These are phyloP conservation scores for Alviniconcha marisindica DNA, from an alignment of 1,140 invertebrate genomes.

Conservation along the genomic window DNA sequence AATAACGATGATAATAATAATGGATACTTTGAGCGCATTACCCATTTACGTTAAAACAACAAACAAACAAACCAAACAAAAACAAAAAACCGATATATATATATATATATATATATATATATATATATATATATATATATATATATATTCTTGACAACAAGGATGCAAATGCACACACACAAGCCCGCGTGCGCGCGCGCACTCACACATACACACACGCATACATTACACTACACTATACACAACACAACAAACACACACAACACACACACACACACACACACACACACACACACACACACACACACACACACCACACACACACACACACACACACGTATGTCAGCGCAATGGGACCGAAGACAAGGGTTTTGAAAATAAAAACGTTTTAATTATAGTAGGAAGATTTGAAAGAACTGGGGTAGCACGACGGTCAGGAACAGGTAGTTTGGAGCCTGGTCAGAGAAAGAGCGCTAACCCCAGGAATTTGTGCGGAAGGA, in stretches of 20 bases:
- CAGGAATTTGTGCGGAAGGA: too few relatives aligned
- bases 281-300: constrained; percentile 13
- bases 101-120: too few relatives aligned
- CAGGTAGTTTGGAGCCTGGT: too few relatives aligned
- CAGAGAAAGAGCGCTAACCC: too few relatives aligned
- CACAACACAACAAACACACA: too few relatives aligned
- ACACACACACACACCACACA: constrained; percentile 13
- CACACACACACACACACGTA: background rate
- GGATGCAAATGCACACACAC: background rate
- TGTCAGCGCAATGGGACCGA: too few relatives aligned
- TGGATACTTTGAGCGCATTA: background rate
- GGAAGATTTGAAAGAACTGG: too few relatives aligned
- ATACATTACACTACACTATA: constrained; percentile 23
- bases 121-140: too few relatives aligned
- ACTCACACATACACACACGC: background rate
- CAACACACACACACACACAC: background rate
- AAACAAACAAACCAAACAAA: background rate
- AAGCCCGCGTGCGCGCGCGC: background rate
- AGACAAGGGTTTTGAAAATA: too few relatives aligned
- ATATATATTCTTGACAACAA: background rate
- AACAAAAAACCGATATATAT: background rate
- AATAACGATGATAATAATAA: too few relatives aligned
- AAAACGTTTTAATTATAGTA: too few relatives aligned
- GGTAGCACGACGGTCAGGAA: too few relatives aligned
- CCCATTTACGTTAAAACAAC: background rate